Conservation (phyloP, 2,797 vertebrate species). For the Malacoraja senta region DNA sequence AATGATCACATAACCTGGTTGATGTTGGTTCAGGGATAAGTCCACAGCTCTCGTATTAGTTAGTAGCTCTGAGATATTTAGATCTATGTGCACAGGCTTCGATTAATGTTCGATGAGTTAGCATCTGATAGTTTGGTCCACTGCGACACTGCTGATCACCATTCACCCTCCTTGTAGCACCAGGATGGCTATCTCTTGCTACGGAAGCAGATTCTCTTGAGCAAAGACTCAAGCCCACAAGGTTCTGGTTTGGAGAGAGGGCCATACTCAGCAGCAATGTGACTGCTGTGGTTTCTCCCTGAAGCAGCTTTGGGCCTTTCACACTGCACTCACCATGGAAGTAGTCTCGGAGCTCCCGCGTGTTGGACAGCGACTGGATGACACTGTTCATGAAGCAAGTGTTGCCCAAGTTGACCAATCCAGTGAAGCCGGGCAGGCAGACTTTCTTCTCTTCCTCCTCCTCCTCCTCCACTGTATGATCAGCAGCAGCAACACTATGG, state of each 20-base stretch:
- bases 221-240: neutral
- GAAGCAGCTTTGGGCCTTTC: neutral
- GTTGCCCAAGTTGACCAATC: slow-evolving; percentile 92
- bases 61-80: neutral
- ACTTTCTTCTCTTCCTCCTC: slow-evolving; percentile 95
- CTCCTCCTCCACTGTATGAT: slow-evolving; percentile 78
- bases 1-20: neutral
- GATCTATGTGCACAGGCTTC: neutral
- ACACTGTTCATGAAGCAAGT: slow-evolving; percentile 99
- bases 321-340: slow-evolving; percentile 75
- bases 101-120: neutral
- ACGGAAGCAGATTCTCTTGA: neutral
- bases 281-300: neutral
- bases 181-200: neutral
- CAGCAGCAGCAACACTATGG: slow-evolving; percentile 70
- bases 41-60: neutral
- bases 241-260: neutral
- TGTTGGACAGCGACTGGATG: slow-evolving; percentile 95
- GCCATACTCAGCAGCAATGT: neutral
- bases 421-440: slow-evolving; percentile 88
- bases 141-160: too few species aligned
- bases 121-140: neutral
- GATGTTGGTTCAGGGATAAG: neutral
- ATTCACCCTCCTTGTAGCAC: too few species aligned
- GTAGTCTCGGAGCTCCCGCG: slow-evolving; percentile 90